Evolutionary conservation across 2,113 vertebrate genomes (phyloP).

Genomic region (Gymnocephalus cernua): DNA sequence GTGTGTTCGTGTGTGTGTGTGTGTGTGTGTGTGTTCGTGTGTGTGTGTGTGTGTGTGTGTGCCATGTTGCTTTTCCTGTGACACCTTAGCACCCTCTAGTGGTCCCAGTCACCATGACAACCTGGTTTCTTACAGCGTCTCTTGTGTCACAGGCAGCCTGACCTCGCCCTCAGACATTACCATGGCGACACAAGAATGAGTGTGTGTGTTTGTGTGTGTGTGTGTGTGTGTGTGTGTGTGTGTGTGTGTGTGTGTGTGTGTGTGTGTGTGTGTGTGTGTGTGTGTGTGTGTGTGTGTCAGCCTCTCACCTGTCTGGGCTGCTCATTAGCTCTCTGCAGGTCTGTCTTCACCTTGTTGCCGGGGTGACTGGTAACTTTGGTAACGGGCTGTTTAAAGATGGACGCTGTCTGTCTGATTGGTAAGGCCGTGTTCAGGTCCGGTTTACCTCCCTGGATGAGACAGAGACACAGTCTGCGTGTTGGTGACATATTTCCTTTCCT

Average conservation of each 20-base stretch:
- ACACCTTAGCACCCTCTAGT: constrained; percentile 32
- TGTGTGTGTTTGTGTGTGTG: constrained; percentile 15
- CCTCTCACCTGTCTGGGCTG: constrained; percentile 87
- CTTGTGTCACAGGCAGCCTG: constrained; percentile 8
- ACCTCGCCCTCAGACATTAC: constrained; percentile 2
- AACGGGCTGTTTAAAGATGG: constrained; percentile 94
- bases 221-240: constrained; percentile 15
- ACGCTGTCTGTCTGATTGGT: constrained; percentile 93
- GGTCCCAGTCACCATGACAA: constrained; percentile 17
- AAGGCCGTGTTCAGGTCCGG: constrained; percentile 91
- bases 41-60: not conserved
- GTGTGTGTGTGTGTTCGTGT: too few species aligned
- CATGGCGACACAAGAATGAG: not conserved
- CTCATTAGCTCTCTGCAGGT: constrained; percentile 88
- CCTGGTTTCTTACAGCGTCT: not conserved
- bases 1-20: not conserved
- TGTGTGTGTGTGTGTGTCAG: too few species aligned
- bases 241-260: constrained; percentile 3
- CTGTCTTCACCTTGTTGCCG: constrained; percentile 90
- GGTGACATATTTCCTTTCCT: not conserved
- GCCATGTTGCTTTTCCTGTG: not conserved
- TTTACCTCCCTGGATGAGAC: constrained; percentile 81
- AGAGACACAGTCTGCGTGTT: constrained; percentile 14
- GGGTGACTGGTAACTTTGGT: constrained; percentile 94
- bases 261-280: not conserved